Evolutionary conservation across 1,140 invertebrate genomes (phyloP).

Genomic region (Tetragnatha versicolor): DNA sequence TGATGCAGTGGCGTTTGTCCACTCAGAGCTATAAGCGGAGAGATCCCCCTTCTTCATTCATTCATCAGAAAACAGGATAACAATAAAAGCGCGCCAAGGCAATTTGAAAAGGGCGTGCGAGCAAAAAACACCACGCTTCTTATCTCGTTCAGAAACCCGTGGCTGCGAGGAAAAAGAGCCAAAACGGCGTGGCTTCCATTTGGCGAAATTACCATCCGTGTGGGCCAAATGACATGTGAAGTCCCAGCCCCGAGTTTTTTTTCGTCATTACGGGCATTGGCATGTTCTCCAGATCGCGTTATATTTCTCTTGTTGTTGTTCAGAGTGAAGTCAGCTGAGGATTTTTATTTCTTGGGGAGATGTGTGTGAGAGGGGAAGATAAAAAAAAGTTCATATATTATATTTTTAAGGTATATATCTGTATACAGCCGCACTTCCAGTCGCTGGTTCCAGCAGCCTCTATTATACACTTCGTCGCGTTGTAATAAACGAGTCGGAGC

Average conservation of each 20-base stretch:
- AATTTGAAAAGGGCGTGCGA: too few relatives aligned
- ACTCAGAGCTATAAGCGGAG: too few relatives aligned
- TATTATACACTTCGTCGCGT: neutral
- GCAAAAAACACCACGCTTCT: too few relatives aligned
- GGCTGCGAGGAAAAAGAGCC: neutral
- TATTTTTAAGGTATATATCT: neutral
- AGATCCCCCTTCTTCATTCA: too few relatives aligned
- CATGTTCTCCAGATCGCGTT: neutral
- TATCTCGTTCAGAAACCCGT: too few relatives aligned
- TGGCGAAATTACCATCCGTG: constrained; percentile 24
- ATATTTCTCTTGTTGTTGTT: constrained; percentile 17
- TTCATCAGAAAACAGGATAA: too few relatives aligned
- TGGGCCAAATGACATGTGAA: constrained; percentile 22
- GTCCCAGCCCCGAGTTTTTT: neutral
- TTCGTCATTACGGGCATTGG: neutral
- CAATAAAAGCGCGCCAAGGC: too few relatives aligned
- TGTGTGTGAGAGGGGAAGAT: too few relatives aligned
- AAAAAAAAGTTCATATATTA: neutral
- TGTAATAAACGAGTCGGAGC: neutral
- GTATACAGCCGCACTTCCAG: neutral
- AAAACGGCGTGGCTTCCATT: neutral
- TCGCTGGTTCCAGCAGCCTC: neutral
- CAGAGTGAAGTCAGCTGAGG: neutral
- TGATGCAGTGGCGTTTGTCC: too few relatives aligned
- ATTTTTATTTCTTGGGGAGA: constrained; percentile 18